Evolutionary conservation across 2,888 invertebrate genomes (phyloP).

Genomic region (Copidosoma aretas): DNA sequence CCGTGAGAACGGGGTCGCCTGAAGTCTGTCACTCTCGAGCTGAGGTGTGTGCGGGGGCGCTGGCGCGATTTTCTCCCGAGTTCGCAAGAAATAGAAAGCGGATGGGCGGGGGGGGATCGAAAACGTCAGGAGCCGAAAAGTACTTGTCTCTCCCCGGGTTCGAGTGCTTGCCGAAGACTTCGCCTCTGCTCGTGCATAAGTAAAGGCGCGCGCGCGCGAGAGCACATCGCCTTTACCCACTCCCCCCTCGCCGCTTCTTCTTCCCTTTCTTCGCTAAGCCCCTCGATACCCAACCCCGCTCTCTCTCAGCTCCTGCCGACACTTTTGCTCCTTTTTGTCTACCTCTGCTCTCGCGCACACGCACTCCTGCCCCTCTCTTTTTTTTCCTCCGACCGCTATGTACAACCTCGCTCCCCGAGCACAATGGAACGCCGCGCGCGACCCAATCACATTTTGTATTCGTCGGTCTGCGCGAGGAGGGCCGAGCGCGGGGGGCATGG

Average conservation of each 20-base stretch:
- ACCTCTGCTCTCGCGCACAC: not conserved
- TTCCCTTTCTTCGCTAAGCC: conserved; percentile 48
- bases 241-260: conserved; percentile 50
- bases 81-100: no score
- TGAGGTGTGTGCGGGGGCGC: no score
- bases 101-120: conserved; percentile 24
- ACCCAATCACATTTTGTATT: conserved; percentile 57
- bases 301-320: not conserved
- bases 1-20: conserved; percentile 33
- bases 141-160: conserved; percentile 34
- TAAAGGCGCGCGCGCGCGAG: conserved; percentile 43
- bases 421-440: conserved; percentile 48
- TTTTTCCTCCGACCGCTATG: conserved; percentile 54
- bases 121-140: conserved; percentile 38
- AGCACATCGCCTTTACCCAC: conserved; percentile 56
- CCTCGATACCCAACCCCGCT: conserved; percentile 27
- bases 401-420: conserved; percentile 44
- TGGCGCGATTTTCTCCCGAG: no score
- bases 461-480: conserved; percentile 38
- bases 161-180: conserved; percentile 43
- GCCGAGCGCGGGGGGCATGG: not conserved
- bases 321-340: conserved; percentile 23
- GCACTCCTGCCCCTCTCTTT: not conserved
- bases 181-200: conserved; percentile 50
- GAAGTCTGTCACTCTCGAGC: conserved; percentile 27